These are phyloP conservation scores for Ceyx cyanopectus DNA, from an alignment of 2,113 vertebrate genomes.

Conservation along the genomic window DNA sequence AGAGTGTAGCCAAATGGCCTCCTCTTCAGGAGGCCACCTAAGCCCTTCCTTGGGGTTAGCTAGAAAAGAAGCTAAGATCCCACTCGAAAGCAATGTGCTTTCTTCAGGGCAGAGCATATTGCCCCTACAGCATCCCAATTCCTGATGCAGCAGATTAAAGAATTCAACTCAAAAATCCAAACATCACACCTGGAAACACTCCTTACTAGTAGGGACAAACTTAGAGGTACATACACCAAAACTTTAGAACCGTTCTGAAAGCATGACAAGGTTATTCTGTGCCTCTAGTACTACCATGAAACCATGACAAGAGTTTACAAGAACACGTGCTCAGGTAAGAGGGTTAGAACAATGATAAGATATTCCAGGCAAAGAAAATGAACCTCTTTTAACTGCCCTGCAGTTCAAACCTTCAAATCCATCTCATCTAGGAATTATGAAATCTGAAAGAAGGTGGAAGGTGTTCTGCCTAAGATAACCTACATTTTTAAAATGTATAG, in stretches of 20 bases:
- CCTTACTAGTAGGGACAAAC: not conserved
- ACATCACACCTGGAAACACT: slow-evolving; percentile 14
- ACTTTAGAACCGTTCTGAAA: not conserved
- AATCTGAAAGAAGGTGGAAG: slow-evolving; percentile 34
- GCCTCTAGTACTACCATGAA: slow-evolving; percentile 19
- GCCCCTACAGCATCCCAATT: not conserved
- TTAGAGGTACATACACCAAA: not conserved
- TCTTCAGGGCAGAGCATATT: not conserved
- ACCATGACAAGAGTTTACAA: not conserved
- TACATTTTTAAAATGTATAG: slow-evolving; percentile 60
- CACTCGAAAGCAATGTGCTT: slow-evolving; percentile 13
- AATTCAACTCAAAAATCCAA: not conserved
- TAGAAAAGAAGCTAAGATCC: not conserved
- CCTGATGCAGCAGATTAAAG: not conserved
- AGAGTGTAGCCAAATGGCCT: not conserved
- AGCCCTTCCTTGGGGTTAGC: not conserved
- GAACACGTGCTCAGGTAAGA: not conserved
- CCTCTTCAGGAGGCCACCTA: not conserved
- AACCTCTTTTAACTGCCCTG: slow-evolving; percentile 48
- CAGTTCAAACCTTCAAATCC: slow-evolving; percentile 53
- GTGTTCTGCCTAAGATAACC: slow-evolving; percentile 33
- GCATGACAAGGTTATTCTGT: not conserved
- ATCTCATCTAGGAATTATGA: slow-evolving; percentile 21
- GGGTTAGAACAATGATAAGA: slow-evolving; percentile 1
- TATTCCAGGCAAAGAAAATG: slow-evolving; percentile 12